These are phyloP conservation scores for Scaptomyza hsui DNA, from an alignment of 1,140 invertebrate genomes.

Conservation along the genomic window DNA sequence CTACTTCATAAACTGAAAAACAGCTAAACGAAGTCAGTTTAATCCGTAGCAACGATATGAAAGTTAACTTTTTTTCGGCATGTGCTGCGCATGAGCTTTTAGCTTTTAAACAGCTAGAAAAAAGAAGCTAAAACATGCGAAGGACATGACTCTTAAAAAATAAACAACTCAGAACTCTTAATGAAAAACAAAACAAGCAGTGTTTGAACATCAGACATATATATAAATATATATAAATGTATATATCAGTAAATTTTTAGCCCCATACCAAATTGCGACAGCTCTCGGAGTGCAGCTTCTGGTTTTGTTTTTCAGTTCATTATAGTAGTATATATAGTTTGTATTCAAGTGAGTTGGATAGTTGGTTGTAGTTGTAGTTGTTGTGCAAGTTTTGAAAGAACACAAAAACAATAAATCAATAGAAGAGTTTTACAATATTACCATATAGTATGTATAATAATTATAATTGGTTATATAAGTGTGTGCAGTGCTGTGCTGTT, in stretches of 20 bases:
- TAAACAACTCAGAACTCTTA: slow-evolving; percentile 29
- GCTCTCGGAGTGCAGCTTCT: slow-evolving; percentile 84
- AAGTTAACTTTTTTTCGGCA: slow-evolving; percentile 3
- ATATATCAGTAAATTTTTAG: slow-evolving; percentile 29
- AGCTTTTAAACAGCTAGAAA: slow-evolving; percentile 1
- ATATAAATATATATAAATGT: slow-evolving; percentile 34
- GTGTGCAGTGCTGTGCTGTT: slow-evolving; percentile 38
- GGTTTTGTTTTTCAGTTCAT: slow-evolving; percentile 66
- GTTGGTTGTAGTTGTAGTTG: slow-evolving; percentile 35
- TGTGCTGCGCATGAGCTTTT: slow-evolving; percentile 15
- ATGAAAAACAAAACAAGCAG: slow-evolving; percentile 66
- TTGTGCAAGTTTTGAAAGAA: slow-evolving; percentile 53
- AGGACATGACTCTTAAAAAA: slow-evolving; percentile 7
- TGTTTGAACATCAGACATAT: slow-evolving; percentile 55
- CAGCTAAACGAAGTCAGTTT: neutral
- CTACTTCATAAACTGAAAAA: slow-evolving; percentile 5
- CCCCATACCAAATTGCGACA: slow-evolving; percentile 84
- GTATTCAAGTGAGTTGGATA: slow-evolving; percentile 16
- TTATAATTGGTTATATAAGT: slow-evolving; percentile 18
- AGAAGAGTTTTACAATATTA: slow-evolving; percentile 21
- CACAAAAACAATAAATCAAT: slow-evolving; percentile 55
- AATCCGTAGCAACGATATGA: neutral
- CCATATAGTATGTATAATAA: slow-evolving; percentile 15
- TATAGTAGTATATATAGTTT: slow-evolving; percentile 32
- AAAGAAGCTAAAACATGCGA: neutral